Evolutionary conservation across 2,113 vertebrate species (phyloP).

Genomic region (Labeo rohita): DNA sequence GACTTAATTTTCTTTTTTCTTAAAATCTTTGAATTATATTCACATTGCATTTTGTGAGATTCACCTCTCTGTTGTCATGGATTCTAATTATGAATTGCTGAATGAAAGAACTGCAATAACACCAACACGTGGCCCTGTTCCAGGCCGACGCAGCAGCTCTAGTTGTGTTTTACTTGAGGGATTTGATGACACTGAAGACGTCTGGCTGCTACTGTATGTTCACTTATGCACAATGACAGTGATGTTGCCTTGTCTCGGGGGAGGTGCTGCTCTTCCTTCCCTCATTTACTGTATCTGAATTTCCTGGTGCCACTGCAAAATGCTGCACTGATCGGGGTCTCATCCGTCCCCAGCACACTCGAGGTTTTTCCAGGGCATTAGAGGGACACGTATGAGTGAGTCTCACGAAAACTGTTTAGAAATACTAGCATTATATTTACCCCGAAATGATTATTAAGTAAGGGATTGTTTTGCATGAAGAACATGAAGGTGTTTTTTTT

Average conservation of each 20-base stretch:
- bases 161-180: conserved; percentile 19
- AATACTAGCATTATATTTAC: not conserved
- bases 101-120: not conserved
- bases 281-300: conserved; percentile 35
- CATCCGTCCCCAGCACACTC: conserved; percentile 5
- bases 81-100: not conserved
- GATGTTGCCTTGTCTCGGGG: conserved; percentile 47
- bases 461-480: conserved; percentile 6
- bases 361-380: conserved; percentile 38
- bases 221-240: conserved; percentile 50
- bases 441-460: not conserved
- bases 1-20: not conserved
- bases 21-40: not conserved
- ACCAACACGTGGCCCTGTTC: not conserved
- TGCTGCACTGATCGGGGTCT: conserved; percentile 58
- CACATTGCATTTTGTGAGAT: not conserved
- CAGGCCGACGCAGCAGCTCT: conserved; percentile 32
- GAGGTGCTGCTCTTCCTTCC: not conserved
- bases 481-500: not conserved
- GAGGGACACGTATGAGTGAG: conserved; percentile 9
- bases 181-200: conserved; percentile 49
- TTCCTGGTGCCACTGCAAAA: conserved; percentile 55
- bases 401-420: conserved; percentile 16
- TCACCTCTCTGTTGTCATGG: not conserved
- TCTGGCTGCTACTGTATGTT: conserved; percentile 59